Evolutionary conservation across 1,140 invertebrate species (phyloP).

Genomic region (Nymphalis io): DNA sequence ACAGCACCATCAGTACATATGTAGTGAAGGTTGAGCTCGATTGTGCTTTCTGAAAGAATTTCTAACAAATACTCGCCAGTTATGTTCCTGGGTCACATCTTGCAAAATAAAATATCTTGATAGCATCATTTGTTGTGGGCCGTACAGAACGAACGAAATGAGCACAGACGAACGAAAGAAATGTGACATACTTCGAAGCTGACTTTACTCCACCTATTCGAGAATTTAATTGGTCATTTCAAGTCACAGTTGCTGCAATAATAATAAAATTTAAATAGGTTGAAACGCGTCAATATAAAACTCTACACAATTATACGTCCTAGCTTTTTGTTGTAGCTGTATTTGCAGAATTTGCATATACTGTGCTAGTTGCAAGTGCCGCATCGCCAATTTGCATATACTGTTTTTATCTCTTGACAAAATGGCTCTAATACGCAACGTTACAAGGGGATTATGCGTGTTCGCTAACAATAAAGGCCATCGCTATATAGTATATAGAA

Average conservation of each 20-base stretch:
- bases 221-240: not conserved
- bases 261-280: conserved; percentile 18
- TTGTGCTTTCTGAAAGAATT: too few relatives aligned
- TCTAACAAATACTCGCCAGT: too few relatives aligned
- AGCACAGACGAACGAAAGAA: too few relatives aligned
- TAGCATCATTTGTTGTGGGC: too few relatives aligned
- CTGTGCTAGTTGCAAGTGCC: not conserved
- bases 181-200: not conserved
- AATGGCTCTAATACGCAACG: conserved; percentile 14
- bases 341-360: conserved; percentile 25
- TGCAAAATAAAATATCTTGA: too few relatives aligned
- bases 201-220: not conserved
- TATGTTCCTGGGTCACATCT: too few relatives aligned
- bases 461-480: conserved; percentile 5
- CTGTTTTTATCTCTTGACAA: conserved; percentile 11
- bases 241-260: not conserved
- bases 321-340: conserved; percentile 12
- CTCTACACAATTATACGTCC: not conserved
- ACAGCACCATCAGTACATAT: too few relatives aligned
- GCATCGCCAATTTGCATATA: conserved; percentile 7
- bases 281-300: conserved; percentile 12
- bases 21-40: too few relatives aligned
- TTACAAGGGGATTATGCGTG: conserved; percentile 9
- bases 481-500: not conserved
- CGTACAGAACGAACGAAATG: too few relatives aligned